These are phyloP conservation scores for Oryzias celebensis DNA, from an alignment of 2,113 vertebrate genomes.

Conservation along the genomic window DNA sequence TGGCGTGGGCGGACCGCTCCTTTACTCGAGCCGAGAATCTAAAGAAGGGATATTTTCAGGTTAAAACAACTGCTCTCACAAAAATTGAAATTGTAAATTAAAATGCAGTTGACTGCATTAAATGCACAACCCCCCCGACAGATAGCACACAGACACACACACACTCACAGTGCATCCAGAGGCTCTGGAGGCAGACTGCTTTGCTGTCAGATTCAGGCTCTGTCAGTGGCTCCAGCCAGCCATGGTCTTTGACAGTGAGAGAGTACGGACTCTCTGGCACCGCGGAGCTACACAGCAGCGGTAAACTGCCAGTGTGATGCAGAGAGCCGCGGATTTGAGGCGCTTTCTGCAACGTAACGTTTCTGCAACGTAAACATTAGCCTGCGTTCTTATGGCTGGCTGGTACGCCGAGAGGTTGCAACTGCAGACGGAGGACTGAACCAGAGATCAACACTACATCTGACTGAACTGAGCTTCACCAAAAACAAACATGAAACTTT, in stretches of 20 bases:
- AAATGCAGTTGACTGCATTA: constrained; percentile 51
- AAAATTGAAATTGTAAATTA: constrained; percentile 45
- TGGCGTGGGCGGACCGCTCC: constrained; percentile 31
- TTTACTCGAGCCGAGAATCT: constrained; percentile 14
- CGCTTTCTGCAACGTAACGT: constrained; percentile 19
- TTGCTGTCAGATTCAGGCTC: constrained; percentile 52
- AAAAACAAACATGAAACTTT: too few relatives aligned
- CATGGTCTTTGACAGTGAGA: constrained; percentile 49
- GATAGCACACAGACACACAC: constrained; percentile 20
- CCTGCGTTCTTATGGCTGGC: too few relatives aligned
- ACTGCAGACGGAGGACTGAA: too few relatives aligned
- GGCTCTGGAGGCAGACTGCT: constrained; percentile 50
- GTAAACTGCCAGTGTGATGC: constrained; percentile 26
- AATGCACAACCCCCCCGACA: constrained; percentile 18
- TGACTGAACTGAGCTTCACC: too few relatives aligned
- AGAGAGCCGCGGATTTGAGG: constrained; percentile 14
- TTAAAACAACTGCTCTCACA: constrained; percentile 66
- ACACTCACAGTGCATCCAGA: constrained; percentile 13
- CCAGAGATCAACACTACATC: too few relatives aligned
- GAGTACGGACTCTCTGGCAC: constrained; percentile 54
- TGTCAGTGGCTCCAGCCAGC: constrained; percentile 62
- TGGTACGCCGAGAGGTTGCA: background rate
- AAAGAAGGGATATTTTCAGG: constrained; percentile 39
- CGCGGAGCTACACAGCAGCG: constrained; percentile 40
- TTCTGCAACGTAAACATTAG: background rate